Base-by-base conservation (phyloP, 2,113 vertebrate genomes). In the Phaetusa simplex region DNA sequence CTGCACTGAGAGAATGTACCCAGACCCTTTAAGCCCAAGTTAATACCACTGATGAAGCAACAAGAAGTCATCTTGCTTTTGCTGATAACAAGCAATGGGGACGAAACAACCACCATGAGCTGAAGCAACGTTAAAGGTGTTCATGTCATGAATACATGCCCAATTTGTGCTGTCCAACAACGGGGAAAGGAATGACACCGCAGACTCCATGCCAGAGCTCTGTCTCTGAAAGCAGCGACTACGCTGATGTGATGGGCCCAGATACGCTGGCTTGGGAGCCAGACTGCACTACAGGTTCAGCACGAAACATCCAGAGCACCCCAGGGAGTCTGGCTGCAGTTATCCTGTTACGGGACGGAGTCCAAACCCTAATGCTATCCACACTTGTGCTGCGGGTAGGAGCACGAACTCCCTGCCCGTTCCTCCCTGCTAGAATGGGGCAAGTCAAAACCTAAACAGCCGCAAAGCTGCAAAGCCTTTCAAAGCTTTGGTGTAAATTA, bases 311-410 rank as follows among this genome's bases (percentile, higher is more conserved):
- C 73, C 90, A 96, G 84, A 96, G 70, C 78, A 96, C 95, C 92
- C 90, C 88, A 82, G 96, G 92, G 95, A 96, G 53, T 95, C 95
- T 95, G 97, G 95, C 96, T 92, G 79, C 20, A 45, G 64, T 53
- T 94, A 82, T 64, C 34, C 87, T 65, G 79, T 30, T 73, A n/a
- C 5, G 62, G 90, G 90, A 94, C 47, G 0, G 0, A 94, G 14
- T 93, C 96, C 96, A 97, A 94, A 62, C 27, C 30, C 70, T 96
- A 96, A 96, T 93, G 49, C 49, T 96, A 82, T 96, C 91, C 95
- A 97, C 87, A 93, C 95, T 95, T 93, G 73, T 82, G 66, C 66
- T 85, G 78, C 0, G 43, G 84, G 81, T 73, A 82, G 43, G 34
- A 96, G 66, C 74, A 91, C 1, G 0, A 76, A 36, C 58, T 87